Conservation (phyloP, 2,797 vertebrate genomes). For the Rhabdophis nuchalis region DNA sequence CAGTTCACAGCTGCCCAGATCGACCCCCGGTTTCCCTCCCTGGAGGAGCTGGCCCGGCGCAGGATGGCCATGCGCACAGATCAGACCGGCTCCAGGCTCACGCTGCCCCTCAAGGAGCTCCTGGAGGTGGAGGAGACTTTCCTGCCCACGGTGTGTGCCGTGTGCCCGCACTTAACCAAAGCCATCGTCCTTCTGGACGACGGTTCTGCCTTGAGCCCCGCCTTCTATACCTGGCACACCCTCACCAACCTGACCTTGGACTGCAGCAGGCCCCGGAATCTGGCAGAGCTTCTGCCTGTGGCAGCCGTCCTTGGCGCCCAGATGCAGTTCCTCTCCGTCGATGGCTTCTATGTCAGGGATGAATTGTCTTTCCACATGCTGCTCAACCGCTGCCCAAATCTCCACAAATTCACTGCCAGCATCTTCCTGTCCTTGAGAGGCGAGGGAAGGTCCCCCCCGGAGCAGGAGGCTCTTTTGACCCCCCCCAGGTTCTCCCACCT, state of each 20-base stretch:
- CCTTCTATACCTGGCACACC: slow-evolving; percentile 61
- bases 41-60: slow-evolving; percentile 65
- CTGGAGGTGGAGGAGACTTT: slow-evolving; percentile 64
- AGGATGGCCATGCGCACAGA: accelerated
- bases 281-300: slow-evolving; percentile 67
- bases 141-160: slow-evolving; percentile 49
- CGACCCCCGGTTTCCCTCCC: slow-evolving; percentile 57
- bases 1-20: slow-evolving; percentile 43
- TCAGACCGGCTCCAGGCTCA: accelerated
- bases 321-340: slow-evolving; percentile 73
- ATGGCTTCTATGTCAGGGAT: slow-evolving; percentile 69
- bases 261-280: slow-evolving; percentile 34
- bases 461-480: slow-evolving; percentile 10
- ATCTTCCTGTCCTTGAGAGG: slow-evolving; percentile 52
- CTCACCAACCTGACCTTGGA: slow-evolving; percentile 70
- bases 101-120: slow-evolving; percentile 39
- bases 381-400: slow-evolving; percentile 70
- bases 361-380: slow-evolving; percentile 61
- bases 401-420: slow-evolving; percentile 67
- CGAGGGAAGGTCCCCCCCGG: not conserved
- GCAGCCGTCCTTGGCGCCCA: slow-evolving; percentile 52
- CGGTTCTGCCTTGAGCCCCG: not conserved
- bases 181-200: slow-evolving; percentile 56
- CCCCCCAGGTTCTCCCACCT: slow-evolving; percentile 6
- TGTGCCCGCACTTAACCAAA: slow-evolving; percentile 70